Evolutionary conservation across 1,140 invertebrate genomes (phyloP), one percentile per base, ranked within the genome.

Genomic region (Drosophila ercepeae): DNA sequence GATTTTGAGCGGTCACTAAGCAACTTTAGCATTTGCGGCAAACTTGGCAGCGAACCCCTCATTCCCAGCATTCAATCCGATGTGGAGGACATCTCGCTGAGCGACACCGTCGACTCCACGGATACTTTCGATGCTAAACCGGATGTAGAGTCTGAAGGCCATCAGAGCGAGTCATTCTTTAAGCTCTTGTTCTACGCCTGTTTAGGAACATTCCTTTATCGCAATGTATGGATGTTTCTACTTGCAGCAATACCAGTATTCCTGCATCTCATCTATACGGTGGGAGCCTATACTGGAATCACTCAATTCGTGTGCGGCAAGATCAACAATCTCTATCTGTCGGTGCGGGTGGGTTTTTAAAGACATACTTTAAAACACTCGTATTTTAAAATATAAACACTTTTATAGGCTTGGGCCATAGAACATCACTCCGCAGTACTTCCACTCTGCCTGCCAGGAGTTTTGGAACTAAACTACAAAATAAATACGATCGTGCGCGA

Each of bases 361-460:
- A 9, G 11, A 13, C 7, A 16, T 0, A 6, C 7, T 2, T 14
- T 6, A 3, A 14, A 27, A 2, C 4, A 0, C 4, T 18, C n/a
- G 0, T 4, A 16, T 14, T 29, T n/a, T 3, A 9, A 11, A 39
- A 11, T 23, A 5, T 19, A 21, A 13, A n/a, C n/a, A n/a, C 1
- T 6, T 0, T 41, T 57, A 0, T 46, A 84, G 63, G 39, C 49
- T 1, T 93, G 93, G 93, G 92, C 92, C 14, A 53, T 88, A 4
- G 90, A 92, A 27, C 92, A 93, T 71, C 92, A 93, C 41, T 90
- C 92, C 34, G 93, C 93, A 13, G 89, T 95, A 13, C 53, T 95
- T 3, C 93, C 94, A 4, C 92, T 93, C 13, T 94, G 93, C 69
- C 92, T 95, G 74, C 91, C 92, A 23, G 94, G 94, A 55, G 91